Evolutionary conservation across 2,888 invertebrate species (phyloP).

Genomic region (Frankliniella fusca): DNA sequence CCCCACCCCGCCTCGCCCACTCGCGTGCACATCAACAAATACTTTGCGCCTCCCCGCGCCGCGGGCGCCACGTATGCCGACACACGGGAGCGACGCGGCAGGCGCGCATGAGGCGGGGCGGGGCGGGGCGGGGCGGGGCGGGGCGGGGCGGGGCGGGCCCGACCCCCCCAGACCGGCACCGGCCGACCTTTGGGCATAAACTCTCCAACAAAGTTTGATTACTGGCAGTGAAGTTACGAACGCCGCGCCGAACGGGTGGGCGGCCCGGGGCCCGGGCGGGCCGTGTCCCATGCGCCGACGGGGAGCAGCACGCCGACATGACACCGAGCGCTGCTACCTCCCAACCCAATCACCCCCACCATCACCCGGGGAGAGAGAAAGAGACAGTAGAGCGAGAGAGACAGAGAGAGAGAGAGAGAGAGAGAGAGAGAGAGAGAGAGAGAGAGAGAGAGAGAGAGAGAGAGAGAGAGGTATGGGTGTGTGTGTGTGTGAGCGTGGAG

Average conservation of each 20-base stretch:
- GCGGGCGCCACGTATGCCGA: neutral
- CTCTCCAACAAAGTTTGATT: slow-evolving; percentile 20
- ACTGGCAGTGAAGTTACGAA: slow-evolving; percentile 16
- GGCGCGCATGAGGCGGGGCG: neutral
- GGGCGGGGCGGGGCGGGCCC: neutral
- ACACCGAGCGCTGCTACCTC: neutral
- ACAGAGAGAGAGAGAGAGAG: slow-evolving; percentile 13
- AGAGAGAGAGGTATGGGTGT: slow-evolving; percentile 9
- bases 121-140: neutral
- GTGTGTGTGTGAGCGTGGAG: too few relatives aligned
- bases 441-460: slow-evolving; percentile 14
- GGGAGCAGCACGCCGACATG: neutral
- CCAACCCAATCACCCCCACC: neutral
- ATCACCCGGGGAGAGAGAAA: neutral
- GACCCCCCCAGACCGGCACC: neutral
- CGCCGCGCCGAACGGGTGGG: slow-evolving; percentile 2
- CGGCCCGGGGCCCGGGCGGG: neutral
- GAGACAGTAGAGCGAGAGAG: neutral
- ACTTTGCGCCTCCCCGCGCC: neutral
- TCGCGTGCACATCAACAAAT: neutral
- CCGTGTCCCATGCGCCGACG: neutral
- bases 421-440: slow-evolving; percentile 11
- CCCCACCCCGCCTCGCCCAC: too few relatives aligned
- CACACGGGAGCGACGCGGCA: neutral
- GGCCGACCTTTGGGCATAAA: slow-evolving; percentile 13